Conservation (phyloP, 2,797 vertebrate genomes). For the Florisuga fusca region DNA sequence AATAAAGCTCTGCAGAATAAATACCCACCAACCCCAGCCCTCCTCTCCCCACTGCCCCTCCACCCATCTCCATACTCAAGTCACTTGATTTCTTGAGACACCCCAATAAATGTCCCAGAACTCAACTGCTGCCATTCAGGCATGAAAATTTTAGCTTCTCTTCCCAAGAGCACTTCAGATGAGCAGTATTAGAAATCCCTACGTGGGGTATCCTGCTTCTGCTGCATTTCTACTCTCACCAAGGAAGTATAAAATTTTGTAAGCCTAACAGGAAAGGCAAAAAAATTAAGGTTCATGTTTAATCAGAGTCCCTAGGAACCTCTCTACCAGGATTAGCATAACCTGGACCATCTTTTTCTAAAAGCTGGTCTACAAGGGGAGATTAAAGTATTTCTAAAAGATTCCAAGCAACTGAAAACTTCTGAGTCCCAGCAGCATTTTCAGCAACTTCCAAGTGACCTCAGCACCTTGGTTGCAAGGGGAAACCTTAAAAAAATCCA, state of each 20-base stretch:
- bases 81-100: background rate
- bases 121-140: background rate
- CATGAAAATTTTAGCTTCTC: background rate
- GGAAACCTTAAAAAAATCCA: background rate
- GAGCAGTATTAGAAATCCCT: background rate
- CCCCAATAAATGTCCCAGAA: rapidly evolving
- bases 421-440: background rate
- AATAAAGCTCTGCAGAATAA: background rate
- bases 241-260: background rate
- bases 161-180: background rate
- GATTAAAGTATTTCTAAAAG: background rate
- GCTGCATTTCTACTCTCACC: background rate
- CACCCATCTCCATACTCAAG: background rate
- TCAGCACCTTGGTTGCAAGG: background rate
- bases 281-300: background rate
- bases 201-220: rapidly evolving
- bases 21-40: background rate
- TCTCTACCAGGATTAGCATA: background rate
- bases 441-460: background rate
- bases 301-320: background rate
- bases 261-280: background rate
- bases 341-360: background rate
- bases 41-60: background rate
- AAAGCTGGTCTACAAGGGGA: background rate
- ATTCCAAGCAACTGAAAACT: background rate